phyloP scores from a whole-genome alignment of 2,113 vertebrate genomes.

The Myotis lucifugus region DNA sequence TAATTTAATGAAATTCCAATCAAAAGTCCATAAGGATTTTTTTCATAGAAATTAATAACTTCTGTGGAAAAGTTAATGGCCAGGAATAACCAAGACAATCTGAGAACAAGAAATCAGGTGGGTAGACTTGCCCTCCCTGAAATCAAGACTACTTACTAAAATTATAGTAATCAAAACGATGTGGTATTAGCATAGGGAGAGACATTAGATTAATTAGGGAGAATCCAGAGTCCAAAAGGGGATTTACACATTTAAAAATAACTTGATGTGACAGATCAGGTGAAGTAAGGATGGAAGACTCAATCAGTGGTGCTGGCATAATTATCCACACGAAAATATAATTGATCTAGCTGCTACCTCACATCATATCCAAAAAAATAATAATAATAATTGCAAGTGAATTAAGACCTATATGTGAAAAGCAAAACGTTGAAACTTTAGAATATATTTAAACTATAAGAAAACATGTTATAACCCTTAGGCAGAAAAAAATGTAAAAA shows the following conservation, averaged over 20 bases:
- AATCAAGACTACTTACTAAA: not conserved
- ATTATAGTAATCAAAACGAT: not conserved
- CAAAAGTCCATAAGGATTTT: not conserved
- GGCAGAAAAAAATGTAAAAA: not conserved
- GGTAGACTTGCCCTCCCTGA: not conserved
- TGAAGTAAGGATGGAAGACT: not conserved
- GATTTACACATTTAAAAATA: not conserved
- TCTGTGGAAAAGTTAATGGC: not conserved
- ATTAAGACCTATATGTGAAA: not conserved
- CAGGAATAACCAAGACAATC: not conserved
- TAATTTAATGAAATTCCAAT: not conserved
- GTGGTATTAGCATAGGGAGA: not conserved
- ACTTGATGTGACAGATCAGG: not conserved
- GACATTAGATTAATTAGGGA: not conserved
- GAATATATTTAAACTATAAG: not conserved
- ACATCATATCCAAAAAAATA: not conserved
- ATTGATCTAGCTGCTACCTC: not conserved
- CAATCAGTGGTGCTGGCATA: not conserved
- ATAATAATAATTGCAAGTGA: not conserved
- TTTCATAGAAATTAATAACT: not conserved
- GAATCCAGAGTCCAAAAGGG: not conserved
- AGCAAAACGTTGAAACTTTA: not conserved
- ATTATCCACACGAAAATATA: not conserved
- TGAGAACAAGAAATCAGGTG: not conserved
- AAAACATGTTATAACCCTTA: not conserved